These are phyloP conservation scores for Gadopsis marmoratus DNA, from an alignment of 2,797 vertebrate genomes.

Conservation along the genomic window DNA sequence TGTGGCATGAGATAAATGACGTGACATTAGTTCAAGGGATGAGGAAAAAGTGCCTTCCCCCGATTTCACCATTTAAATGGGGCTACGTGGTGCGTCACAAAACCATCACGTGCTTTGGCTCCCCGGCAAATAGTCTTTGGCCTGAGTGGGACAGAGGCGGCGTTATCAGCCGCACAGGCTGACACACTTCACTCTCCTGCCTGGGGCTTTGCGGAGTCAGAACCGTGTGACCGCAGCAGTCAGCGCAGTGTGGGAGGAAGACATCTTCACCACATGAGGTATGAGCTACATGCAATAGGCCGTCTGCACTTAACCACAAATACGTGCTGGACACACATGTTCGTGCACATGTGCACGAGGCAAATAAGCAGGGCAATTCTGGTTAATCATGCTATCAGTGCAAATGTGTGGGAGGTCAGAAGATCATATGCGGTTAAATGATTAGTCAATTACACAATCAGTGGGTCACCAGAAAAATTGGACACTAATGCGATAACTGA, in stretches of 20 bases:
- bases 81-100: constrained; percentile 66
- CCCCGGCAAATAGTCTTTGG: constrained; percentile 78
- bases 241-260: constrained; percentile 65
- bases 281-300: constrained; percentile 40
- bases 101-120: constrained; percentile 69
- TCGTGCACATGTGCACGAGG: background rate
- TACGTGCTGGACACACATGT: constrained; percentile 21
- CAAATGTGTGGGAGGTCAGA: background rate
- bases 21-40: constrained; percentile 64
- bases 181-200: constrained; percentile 80
- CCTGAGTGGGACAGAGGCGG: constrained; percentile 79
- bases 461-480: background rate
- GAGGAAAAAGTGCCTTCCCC: constrained; percentile 51
- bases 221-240: constrained; percentile 71
- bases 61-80: constrained; percentile 67
- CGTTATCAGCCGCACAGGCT: constrained; percentile 83
- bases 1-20: constrained; percentile 57
- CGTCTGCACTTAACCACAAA: constrained; percentile 23
- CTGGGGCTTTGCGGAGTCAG: constrained; percentile 68
- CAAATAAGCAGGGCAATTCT: background rate
- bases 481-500: background rate
- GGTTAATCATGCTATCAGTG: background rate
- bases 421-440: background rate
- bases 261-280: constrained; percentile 72
- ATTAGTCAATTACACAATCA: constrained; percentile 13